Evolutionary conservation across 2,888 invertebrate species (phyloP), one percentile per base, ranked within the genome.

Genomic region (Ochropacha duplaris): DNA sequence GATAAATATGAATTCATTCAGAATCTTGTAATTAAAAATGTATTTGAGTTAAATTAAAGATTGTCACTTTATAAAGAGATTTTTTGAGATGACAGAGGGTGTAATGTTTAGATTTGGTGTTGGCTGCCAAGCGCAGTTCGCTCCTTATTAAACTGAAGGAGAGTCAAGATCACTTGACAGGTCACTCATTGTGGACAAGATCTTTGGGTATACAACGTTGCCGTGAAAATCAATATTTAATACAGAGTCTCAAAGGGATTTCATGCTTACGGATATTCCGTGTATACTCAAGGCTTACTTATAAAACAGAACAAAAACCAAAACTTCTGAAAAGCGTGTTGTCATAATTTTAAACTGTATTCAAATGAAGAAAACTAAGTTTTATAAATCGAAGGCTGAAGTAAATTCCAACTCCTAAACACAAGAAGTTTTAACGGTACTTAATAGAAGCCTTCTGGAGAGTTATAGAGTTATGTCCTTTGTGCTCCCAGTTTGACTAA

Each of bases 81-180:
- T 55, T 60, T 28, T 39, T 51, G 54, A 24, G 5, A 57, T 44
- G 58, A 57, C 52, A 11, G 58, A 61, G 44, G 55, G 26, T 14
- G 34, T 64, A 65, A 60, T 68, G 60, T 66, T 65, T 68, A 58
- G 54, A 56, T 64, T 69, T 69, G 61, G 58, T 66, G 66, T 69
- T 72, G 79, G 72, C 79, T 76, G 79, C 68, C 69, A 85, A 87
- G 84, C 81, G 81, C 79, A 80, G 79, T 81, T 80, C 76, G 63
- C 78, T 78, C 74, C 87, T 90, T 90, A 87, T 89, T 89, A 88
- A 86, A 74, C 78, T 85, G 76, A 67, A 89, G 88, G 71, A 69
- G 83, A 84, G 85, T 87, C 88, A 87, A 90, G 90, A 69, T 62
- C 76, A 69, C 89, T 90, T 78, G 74, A 82, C 80, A 65, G 84